These are phyloP conservation scores for Eublepharis macularius DNA, from an alignment of 2,113 vertebrate genomes.

Conservation along the genomic window DNA sequence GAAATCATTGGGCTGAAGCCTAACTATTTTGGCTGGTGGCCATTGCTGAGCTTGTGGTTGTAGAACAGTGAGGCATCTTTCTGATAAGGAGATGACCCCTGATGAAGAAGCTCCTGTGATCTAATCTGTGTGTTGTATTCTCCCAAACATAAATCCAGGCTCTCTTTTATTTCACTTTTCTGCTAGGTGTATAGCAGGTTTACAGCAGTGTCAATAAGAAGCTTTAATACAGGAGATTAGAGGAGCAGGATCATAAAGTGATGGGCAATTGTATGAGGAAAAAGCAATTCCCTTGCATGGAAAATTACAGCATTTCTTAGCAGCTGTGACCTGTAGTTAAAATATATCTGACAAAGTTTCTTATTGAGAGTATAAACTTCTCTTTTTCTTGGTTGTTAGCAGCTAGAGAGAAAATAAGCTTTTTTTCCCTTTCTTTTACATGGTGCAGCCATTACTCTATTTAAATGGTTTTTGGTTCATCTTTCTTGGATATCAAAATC, in stretches of 20 bases:
- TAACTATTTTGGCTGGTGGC: background rate
- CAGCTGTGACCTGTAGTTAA: slow-evolving; percentile 45
- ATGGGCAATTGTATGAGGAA: slow-evolving; percentile 46
- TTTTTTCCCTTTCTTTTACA: background rate
- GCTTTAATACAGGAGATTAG: slow-evolving; percentile 64
- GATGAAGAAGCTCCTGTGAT: slow-evolving; percentile 32
- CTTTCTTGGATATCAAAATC: background rate
- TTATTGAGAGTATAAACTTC: slow-evolving; percentile 13
- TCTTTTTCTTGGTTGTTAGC: slow-evolving; percentile 28
- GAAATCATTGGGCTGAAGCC: background rate
- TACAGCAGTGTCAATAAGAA: slow-evolving; percentile 63
- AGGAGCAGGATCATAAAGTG: slow-evolving; percentile 44
- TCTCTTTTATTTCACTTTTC: slow-evolving; percentile 57
- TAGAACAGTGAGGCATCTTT: slow-evolving; percentile 26
- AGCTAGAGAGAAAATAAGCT: background rate
- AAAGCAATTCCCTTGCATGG: slow-evolving; percentile 55
- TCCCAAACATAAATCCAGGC: slow-evolving; percentile 45
- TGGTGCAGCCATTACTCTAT: background rate
- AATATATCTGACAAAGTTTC: slow-evolving; percentile 43
- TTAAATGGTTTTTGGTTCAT: background rate
- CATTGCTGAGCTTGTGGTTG: background rate
- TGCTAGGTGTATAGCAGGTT: slow-evolving; percentile 40
- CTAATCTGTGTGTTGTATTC: slow-evolving; percentile 49
- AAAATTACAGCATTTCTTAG: slow-evolving; percentile 65
- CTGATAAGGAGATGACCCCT: slow-evolving; percentile 27